phyloP scores from a whole-genome alignment of 2,888 invertebrate genomes.

The Hermaeophaga mercurialis region DNA sequence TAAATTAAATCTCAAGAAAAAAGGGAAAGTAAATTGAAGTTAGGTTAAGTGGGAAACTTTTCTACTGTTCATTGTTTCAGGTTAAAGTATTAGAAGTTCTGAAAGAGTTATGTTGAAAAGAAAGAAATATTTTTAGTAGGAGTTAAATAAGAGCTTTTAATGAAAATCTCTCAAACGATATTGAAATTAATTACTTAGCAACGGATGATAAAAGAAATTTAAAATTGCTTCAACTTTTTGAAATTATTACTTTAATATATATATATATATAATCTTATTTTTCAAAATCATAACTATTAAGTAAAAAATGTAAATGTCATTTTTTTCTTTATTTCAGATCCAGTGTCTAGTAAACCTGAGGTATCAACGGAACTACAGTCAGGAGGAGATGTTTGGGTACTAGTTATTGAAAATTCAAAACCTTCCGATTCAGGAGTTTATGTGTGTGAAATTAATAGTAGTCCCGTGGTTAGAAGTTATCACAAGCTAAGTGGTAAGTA shows the following conservation, averaged over 20 bases:
- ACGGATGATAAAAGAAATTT: too few species aligned
- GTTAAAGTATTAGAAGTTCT: conserved; percentile 6
- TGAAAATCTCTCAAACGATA: conserved; percentile 5
- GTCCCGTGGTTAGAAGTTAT: conserved; percentile 77
- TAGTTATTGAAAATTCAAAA: conserved; percentile 74
- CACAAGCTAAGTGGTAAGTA: conserved; percentile 75
- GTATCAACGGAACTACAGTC: conserved; percentile 49
- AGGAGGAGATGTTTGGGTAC: conserved; percentile 85
- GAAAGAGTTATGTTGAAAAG: conserved; percentile 8
- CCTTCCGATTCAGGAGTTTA: conserved; percentile 78
- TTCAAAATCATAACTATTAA: too few species aligned
- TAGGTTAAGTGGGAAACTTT: conserved; percentile 17
- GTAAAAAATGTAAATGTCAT: too few species aligned
- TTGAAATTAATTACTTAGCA: background rate
- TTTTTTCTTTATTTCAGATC: conserved; percentile 17
- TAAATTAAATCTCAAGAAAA: conserved; percentile 18
- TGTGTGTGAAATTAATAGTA: conserved; percentile 82
- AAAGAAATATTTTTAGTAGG: conserved; percentile 11
- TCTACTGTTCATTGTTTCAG: conserved; percentile 3
- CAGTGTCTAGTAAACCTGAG: conserved; percentile 31
- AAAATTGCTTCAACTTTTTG: too few species aligned
- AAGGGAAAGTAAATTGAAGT: conserved; percentile 15
- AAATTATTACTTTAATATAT: too few species aligned
- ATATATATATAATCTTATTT: too few species aligned
- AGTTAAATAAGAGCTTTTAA: conserved; percentile 7